Conservation (phyloP, 2,797 vertebrate species). For the Rhabdophis nuchalis region DNA sequence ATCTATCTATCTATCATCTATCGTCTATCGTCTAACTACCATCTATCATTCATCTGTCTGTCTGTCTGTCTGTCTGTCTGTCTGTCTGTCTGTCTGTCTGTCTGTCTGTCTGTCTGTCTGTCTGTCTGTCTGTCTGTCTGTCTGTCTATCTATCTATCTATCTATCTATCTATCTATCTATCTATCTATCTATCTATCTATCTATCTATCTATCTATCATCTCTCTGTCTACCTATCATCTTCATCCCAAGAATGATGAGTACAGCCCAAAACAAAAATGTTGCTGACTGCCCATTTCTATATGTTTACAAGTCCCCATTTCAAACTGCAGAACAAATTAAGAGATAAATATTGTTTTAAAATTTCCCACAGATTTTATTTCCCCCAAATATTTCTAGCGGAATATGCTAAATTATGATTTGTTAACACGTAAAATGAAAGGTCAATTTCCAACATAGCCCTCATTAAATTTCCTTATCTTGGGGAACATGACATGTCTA, state of each 20-base stretch:
- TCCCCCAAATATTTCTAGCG: background rate
- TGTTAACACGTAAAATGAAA: background rate
- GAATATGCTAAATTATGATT: background rate
- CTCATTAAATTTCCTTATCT: background rate
- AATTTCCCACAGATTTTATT: background rate
- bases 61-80: too few species aligned
- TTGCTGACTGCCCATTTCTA: background rate
- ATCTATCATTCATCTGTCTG: too few species aligned
- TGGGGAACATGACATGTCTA: background rate
- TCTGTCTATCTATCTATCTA: too few species aligned
- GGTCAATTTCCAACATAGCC: background rate
- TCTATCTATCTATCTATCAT: too few species aligned
- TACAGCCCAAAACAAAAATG: background rate
- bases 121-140: too few species aligned
- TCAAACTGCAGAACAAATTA: background rate
- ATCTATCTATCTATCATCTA: too few species aligned
- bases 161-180: too few species aligned
- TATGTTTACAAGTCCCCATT: background rate
- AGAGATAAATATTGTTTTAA: background rate
- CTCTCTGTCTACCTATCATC: background rate
- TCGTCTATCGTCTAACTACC: too few species aligned
- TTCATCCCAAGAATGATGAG: background rate
- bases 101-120: too few species aligned
- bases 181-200: too few species aligned
- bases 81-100: too few species aligned